Conservation (phyloP, 1,140 invertebrate genomes). For the Calosoma granatense region DNA sequence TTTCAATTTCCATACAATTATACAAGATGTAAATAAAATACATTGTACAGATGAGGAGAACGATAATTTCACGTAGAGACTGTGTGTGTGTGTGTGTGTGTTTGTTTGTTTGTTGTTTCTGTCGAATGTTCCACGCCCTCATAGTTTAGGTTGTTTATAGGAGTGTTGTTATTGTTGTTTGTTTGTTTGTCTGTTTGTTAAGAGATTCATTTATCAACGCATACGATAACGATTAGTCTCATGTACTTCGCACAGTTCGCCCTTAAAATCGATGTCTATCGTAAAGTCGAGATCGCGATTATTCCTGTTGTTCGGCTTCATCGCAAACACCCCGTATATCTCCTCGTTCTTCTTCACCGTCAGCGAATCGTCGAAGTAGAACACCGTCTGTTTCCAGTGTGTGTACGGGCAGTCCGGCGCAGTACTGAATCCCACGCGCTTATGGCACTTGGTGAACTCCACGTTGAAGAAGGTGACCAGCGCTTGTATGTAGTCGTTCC, state of each 20-base stretch:
- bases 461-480: constrained; percentile 98
- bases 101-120: no score
- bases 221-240: constrained; percentile 92
- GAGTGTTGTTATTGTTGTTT: no score
- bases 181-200: neutral
- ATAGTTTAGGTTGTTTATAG: no score
- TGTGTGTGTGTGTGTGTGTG: no score
- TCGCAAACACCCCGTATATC: constrained; percentile 80
- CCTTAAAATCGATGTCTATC: constrained; percentile 89
- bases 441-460: constrained; percentile 99
- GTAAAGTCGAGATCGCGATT: constrained; percentile 95
- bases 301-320: constrained; percentile 93
- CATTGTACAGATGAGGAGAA: no score
- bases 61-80: no score
- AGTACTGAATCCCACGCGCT: constrained; percentile 96
- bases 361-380: constrained; percentile 94
- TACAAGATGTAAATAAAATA: no score
- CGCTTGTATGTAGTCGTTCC: constrained; percentile 97
- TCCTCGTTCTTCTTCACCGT: constrained; percentile 92
- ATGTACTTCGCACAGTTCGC: constrained; percentile 81
- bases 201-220: no score
- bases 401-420: constrained; percentile 95
- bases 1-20: no score
- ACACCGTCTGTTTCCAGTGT: constrained; percentile 99
- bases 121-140: no score